Base-by-base conservation (phyloP, 2,888 invertebrate genomes). In the Chirona hameri region DNA sequence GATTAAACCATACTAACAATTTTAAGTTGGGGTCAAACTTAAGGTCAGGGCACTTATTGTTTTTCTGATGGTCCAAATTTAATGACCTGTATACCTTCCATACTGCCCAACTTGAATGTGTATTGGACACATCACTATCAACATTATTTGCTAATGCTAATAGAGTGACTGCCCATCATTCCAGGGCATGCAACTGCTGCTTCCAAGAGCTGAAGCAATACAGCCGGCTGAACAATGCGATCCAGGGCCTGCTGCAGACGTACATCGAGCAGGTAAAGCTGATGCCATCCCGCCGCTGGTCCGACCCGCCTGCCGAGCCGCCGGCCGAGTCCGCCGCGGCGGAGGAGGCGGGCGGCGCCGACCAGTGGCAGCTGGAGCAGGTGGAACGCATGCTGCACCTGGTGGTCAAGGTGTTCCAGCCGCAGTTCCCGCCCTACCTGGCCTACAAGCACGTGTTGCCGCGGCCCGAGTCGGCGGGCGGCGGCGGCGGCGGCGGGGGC, bases 311-410 rank as follows among this genome's bases (percentile, higher is more conserved):
- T 18, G 24, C 24, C 39, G 12, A 21, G 7, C 7, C 18, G 39
- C 18, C 39, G 9, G 46, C 24, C 24, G 5, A 15, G 79, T 39
- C 39, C 69, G 82, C n/a, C 55, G 21, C 60, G 65, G 55, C 29
- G 86, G 87, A 76, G 15, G 18, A 24, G 46, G 24, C 7, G 29
- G 29, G 10, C 31, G 29, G 46, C 48, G 24, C 27, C 27, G 60
- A 31, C 46, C 81, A 55, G 69, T 95, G 95, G 95, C 91, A 92
- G 60, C 90, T 93, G 86, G 93, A 94, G 85, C 96, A 97, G 87
- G 93, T 94, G 86, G 97, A 97, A 87, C 95, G 95, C 88, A 90
- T 97, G 80, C 91, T 97, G 87, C 93, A 95, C 86, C 92, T 97
- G 86, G 92, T 96, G 48, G 94, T 96, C 2, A 97, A 97, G 90